Evolutionary conservation across 2,797 vertebrate genomes (phyloP).

Genomic region (Uromys caudimaculatus): DNA sequence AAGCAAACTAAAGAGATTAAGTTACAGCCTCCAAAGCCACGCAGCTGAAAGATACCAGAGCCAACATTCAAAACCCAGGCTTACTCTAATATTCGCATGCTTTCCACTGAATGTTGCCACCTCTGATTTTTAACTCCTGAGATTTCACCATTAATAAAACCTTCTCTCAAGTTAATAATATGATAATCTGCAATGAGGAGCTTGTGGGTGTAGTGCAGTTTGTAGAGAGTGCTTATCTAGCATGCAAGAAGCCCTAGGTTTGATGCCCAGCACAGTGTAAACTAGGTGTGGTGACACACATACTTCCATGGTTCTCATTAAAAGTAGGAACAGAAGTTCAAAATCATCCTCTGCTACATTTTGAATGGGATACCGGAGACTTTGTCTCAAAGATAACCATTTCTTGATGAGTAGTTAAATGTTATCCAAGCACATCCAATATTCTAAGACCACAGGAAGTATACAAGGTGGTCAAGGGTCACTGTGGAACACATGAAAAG

Average conservation of each 20-base stretch:
- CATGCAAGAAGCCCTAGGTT: not conserved
- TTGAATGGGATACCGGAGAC: not conserved
- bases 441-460: not conserved
- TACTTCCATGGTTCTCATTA: not conserved
- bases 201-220: not conserved
- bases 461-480: not conserved
- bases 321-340: not conserved
- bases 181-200: not conserved
- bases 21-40: not conserved
- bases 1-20: not conserved
- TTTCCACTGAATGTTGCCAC: not conserved
- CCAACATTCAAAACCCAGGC: not conserved
- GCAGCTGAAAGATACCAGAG: not conserved
- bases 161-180: not conserved
- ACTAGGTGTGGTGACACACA: too few species aligned
- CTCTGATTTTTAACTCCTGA: slow-evolving; percentile 15
- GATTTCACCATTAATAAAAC: not conserved
- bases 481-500: not conserved
- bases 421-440: not conserved
- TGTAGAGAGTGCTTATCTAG: not conserved
- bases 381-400: not conserved
- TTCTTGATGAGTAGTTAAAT: not conserved
- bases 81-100: not conserved
- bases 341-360: not conserved
- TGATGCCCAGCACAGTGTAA: not conserved